Percentiles rank a stretch among this genome's conserved stretches.
These are phyloP conservation scores for Leptinotarsa rubiginosa DNA, from an alignment of 2,888 invertebrate species.

Conservation along the genomic window DNA sequence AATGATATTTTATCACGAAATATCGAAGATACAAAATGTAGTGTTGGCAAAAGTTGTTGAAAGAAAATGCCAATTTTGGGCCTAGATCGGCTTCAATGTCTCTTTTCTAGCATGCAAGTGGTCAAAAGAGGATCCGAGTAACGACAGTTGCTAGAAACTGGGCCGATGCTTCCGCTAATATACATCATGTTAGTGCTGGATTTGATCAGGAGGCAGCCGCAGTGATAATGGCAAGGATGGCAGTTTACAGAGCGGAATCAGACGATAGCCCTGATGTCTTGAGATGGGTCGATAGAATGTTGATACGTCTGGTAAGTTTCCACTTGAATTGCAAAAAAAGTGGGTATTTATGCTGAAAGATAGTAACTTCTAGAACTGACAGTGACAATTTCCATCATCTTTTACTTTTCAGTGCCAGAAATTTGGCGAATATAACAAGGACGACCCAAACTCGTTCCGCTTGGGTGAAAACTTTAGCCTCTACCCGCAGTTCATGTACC, in stretches of 20 bases:
- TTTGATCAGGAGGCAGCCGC: conserved; percentile 99
- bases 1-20: too few relatives aligned
- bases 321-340: too few relatives aligned
- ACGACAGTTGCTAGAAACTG: conserved; percentile 98
- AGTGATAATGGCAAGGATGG: conserved; percentile 96
- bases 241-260: conserved; percentile 94
- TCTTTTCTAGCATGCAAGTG: conserved; percentile 81
- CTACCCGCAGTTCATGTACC: conserved; percentile 99
- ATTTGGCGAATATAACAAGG: conserved; percentile 98
- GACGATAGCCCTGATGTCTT: conserved; percentile 97
- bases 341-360: too few relatives aligned
- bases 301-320: conserved; percentile 87
- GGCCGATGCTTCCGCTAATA: conserved; percentile 92
- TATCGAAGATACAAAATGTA: too few relatives aligned
- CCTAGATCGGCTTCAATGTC: not conserved
- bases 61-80: too few relatives aligned
- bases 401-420: conserved; percentile 88
- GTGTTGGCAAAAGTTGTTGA: too few relatives aligned
- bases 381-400: too few relatives aligned
- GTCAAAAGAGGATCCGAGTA: conserved; percentile 93
- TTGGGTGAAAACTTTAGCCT: conserved; percentile 96
- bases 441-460: conserved; percentile 96
- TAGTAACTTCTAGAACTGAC: too few relatives aligned
- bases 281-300: conserved; percentile 98
- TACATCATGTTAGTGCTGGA: conserved; percentile 92